Evolutionary conservation across 2,113 vertebrate species (phyloP).

Genomic region (Thermophis baileyi): DNA sequence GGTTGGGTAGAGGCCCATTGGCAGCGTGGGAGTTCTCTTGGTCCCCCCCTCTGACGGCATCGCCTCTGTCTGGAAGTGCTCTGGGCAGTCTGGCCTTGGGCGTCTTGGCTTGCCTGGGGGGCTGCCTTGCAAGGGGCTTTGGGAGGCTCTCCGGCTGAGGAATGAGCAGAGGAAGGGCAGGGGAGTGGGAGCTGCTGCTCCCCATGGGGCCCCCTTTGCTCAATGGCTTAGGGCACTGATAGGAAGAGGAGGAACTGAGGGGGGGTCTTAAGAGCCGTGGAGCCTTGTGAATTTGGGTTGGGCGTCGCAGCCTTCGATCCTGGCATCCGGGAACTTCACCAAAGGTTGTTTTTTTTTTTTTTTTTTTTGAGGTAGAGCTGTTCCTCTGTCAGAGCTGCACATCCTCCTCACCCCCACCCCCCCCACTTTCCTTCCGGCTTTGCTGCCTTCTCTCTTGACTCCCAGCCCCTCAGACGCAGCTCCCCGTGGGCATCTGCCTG

Average conservation of each 20-base stretch:
- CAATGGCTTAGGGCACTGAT: neutral
- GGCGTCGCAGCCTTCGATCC: neutral
- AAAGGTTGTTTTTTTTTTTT: no score
- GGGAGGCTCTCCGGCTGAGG: no score
- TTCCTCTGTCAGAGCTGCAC: neutral
- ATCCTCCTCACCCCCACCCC: neutral
- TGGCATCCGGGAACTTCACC: neutral
- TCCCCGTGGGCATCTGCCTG: constrained; percentile 25
- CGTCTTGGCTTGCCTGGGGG: no score
- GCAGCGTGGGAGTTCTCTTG: no score
- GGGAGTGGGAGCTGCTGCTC: no score
- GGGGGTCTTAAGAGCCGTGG: neutral
- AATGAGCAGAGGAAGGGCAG: neutral
- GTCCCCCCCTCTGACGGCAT: neutral
- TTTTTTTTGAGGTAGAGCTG: neutral
- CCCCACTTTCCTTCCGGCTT: neutral
- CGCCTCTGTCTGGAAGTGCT: no score
- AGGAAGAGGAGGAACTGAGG: neutral
- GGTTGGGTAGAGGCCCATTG: no score
- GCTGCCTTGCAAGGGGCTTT: no score
- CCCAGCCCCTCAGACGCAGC: neutral
- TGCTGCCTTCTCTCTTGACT: neutral
- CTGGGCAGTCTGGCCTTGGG: no score
- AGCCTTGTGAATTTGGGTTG: neutral
- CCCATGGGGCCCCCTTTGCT: no score